Evolutionary conservation across 2,888 invertebrate species (phyloP), one percentile per base, ranked within the genome.

Genomic region (Agrochola lychnidis): DNA sequence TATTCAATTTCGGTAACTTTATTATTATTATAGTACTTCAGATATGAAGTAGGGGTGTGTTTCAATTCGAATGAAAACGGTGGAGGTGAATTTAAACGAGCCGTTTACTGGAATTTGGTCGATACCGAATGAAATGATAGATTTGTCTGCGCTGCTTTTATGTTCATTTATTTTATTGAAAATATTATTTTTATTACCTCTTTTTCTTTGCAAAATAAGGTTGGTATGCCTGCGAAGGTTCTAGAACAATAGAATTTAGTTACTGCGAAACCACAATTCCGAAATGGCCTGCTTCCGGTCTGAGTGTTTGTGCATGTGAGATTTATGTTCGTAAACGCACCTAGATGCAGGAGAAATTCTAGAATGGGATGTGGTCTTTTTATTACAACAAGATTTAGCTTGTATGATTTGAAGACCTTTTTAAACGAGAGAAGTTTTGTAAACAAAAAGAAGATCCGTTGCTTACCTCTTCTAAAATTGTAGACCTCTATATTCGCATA

Each of bases 1-100:
- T 79, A 74, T 83, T 86, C 86, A 85, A 84, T 85, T 86, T 86
- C 48, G 62, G 71, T 79, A 74, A 86, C 84, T 83, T 78, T 79
- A 85, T 86, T 85, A 85, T 77, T 79, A 86, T 79, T 73, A 78
- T 67, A 71, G 78, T 70, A 78, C 79, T 79, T 77, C 57, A 70
- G 75, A 71, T 82, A 73, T 84, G 79, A 77, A 79, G 74, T 61
- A 75, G 85, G 19, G 76, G 69, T 79, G 70, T 84, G 73, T 86
- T 86, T 79, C 77, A 79, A 79, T 79, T 77, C 70, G 74, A 84
- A 84, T 77, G 75, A 51, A 82, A 76, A 74, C 45, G 73, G 53
- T 74, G 67, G 69, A 73, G 69, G 79, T 84, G 87, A 86, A 86
- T 86, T 82, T 82, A 82, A 87, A 86, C 69, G 84, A 84, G 42